A percentile compares a stretch with the other conserved stretches of the same genome.
These are phyloP conservation scores for Radopholus similis DNA, from an alignment of 1,140 invertebrate species.

Conservation along the genomic window DNA sequence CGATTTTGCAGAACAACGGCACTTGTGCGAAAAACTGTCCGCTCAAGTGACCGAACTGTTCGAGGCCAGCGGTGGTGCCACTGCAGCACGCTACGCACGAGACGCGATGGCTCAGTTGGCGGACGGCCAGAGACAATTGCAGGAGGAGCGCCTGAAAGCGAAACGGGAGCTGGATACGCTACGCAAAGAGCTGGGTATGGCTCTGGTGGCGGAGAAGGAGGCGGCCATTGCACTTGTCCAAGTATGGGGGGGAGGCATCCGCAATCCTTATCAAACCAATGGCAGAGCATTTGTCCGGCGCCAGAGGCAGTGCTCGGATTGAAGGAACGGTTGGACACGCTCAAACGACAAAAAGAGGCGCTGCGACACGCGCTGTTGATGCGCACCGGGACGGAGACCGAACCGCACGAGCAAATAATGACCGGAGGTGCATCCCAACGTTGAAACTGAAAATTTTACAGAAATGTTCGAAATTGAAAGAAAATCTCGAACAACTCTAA, in stretches of 20 bases:
- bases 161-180: conserved; percentile 31
- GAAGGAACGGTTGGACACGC: conserved; percentile 39
- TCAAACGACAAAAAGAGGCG: conserved; percentile 40
- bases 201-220: conserved; percentile 40
- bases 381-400: neutral
- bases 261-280: too few species aligned
- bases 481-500: conserved; percentile 20
- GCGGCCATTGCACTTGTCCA: neutral
- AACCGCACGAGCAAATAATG: neutral
- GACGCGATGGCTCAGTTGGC: conserved; percentile 18
- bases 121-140: conserved; percentile 24
- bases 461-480: conserved; percentile 7
- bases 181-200: conserved; percentile 43
- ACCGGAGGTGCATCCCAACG: neutral
- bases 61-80: conserved; percentile 22
- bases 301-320: conserved; percentile 31
- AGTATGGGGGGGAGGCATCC: neutral
- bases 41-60: conserved; percentile 35
- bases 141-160: conserved; percentile 34
- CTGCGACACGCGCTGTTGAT: conserved; percentile 35
- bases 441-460: neutral
- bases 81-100: neutral
- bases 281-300: conserved; percentile 23
- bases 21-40: conserved; percentile 31
- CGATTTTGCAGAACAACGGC: conserved; percentile 42